Base-by-base conservation (phyloP, 2,113 vertebrate genomes). In the Ceyx cyanopectus region DNA sequence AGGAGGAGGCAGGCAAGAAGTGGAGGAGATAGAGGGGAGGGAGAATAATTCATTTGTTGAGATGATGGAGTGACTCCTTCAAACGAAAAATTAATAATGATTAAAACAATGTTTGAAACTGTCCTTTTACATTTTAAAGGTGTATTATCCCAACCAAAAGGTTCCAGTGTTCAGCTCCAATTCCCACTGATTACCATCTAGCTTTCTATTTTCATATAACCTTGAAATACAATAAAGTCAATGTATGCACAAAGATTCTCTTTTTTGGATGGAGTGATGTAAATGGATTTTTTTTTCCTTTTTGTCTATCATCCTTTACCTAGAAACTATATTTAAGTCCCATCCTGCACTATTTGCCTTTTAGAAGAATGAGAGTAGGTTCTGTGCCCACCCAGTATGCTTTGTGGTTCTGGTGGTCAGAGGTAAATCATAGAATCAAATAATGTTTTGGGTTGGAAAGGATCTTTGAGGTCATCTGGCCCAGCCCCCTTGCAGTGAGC, bases 181-280 rank as follows among this genome's bases (percentile, higher is more conserved):
- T 94, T 90, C 79, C 29, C 68, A 14, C 90, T 94, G 72, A 96
- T 95, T 96, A 94, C 27, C 72, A 61, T 81, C 78, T 22, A 86
- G 51, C 70, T 89, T 94, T 86, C 81, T 27, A 93, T 97, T 96
- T 97, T 91, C 91, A 91, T 95, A 91, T 92, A 95, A 97, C 95
- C 97, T 96, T 97, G 97, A 95, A 94, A 94, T 91, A 60, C 32
- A 94, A 50, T 82, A 90, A 95, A 86, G 95, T 96, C 94, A 95
- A 95, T 95, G 77, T 91, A 96, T 96, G 93, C 96, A 61, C 63
- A 94, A 54, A 73, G 60, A 82, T 93, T 94, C 63, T 92, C 30
- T 90, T 82, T 82, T 89, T 78, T 58, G 82, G 26, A 37, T 81
- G 6, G 2, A 72, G 62, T 67, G 48, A 86, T 86, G 53, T 32